Conservation (phyloP, 2,113 vertebrate species). For the Dryoscopus gambensis region DNA sequence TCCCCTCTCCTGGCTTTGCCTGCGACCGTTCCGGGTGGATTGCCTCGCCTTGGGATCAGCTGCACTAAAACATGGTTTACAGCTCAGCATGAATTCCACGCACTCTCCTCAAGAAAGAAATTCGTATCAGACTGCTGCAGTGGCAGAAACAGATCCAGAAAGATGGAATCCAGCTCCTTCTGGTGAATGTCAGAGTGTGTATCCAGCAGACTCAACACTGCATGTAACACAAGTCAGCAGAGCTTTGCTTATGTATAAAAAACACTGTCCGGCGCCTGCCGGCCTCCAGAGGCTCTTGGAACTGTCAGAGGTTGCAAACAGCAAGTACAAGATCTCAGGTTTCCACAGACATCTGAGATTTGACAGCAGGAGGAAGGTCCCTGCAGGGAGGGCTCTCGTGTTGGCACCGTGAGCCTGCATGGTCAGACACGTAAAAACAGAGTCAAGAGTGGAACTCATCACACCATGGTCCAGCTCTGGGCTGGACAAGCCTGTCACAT, state of each 20-base stretch:
- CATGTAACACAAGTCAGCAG: background rate
- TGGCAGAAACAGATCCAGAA: background rate
- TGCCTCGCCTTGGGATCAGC: background rate
- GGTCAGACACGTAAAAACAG: background rate
- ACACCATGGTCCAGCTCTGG: background rate
- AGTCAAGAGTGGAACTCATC: background rate
- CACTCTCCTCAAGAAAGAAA: background rate
- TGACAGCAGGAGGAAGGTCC: background rate
- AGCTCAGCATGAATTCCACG: background rate
- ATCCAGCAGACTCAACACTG: background rate
- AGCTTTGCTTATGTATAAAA: background rate
- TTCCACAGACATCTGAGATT: background rate
- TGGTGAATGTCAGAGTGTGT: background rate
- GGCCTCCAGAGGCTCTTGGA: background rate
- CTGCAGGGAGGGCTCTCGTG: background rate
- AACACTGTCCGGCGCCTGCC: background rate
- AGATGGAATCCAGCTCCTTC: conserved; percentile 15
- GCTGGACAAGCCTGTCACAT: background rate
- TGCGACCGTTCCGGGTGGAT: background rate
- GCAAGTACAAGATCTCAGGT: background rate
- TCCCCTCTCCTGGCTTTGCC: background rate
- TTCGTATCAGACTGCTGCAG: background rate
- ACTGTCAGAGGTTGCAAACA: background rate
- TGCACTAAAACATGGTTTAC: background rate
- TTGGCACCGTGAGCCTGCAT: background rate